phyloP scores from a whole-genome alignment of 1,140 invertebrate genomes.

The Drosophila quadrilineata region DNA sequence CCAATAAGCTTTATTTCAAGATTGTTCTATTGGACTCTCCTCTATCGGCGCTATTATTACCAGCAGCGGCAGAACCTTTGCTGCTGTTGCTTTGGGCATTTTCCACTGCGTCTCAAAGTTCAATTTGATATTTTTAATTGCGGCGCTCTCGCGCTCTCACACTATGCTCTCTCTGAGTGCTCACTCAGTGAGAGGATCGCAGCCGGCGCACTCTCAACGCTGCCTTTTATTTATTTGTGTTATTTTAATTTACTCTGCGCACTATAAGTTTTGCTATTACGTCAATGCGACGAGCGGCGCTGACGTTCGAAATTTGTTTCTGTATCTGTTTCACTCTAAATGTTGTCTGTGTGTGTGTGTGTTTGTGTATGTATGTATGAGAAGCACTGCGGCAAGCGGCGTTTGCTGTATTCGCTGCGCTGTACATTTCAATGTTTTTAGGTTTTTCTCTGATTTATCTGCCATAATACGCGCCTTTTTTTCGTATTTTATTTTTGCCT shows the following conservation, averaged over 20 bases:
- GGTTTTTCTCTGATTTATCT: constrained; percentile 72
- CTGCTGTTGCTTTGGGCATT: constrained; percentile 55
- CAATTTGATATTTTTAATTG: constrained; percentile 48
- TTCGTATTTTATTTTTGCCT: constrained; percentile 45
- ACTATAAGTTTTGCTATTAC: constrained; percentile 59
- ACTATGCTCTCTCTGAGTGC: not conserved
- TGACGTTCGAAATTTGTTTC: constrained; percentile 63
- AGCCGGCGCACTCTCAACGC: constrained; percentile 38
- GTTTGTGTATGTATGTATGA: constrained; percentile 25
- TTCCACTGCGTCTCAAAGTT: constrained; percentile 74
- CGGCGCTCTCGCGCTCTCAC: constrained; percentile 10
- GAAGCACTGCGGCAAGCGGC: constrained; percentile 58
- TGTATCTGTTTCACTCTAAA: no score
- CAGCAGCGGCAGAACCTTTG: not conserved
- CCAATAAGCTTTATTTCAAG: not conserved
- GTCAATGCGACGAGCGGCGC: constrained; percentile 64
- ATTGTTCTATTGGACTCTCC: constrained; percentile 18
- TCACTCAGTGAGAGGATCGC: constrained; percentile 48
- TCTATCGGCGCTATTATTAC: not conserved
- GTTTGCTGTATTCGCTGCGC: no score
- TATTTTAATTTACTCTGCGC: constrained; percentile 67
- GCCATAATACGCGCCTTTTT: constrained; percentile 44
- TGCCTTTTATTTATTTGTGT: constrained; percentile 67
- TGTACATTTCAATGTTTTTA: constrained; percentile 75
- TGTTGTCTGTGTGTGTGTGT: constrained; percentile 28